These are phyloP conservation scores for Coreoperca whiteheadi DNA, from an alignment of 2,113 vertebrate genomes.

Conservation along the genomic window DNA sequence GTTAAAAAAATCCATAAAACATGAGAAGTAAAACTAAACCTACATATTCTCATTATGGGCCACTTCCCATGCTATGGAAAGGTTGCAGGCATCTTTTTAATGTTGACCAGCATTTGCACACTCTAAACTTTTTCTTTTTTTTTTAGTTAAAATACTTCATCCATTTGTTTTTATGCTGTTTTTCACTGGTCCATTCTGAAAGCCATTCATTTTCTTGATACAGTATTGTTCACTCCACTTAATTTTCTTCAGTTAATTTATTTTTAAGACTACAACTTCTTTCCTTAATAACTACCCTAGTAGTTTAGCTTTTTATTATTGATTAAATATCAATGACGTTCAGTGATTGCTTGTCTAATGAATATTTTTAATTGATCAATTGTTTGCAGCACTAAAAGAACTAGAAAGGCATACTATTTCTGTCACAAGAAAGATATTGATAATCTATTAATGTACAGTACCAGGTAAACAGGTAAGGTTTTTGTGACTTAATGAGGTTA, in stretches of 20 bases:
- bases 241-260: not conserved
- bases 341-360: slow-evolving; percentile 1
- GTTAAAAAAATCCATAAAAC: not conserved
- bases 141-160: not conserved
- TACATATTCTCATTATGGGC: not conserved
- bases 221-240: not conserved
- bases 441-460: not conserved
- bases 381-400: not conserved
- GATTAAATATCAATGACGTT: not conserved
- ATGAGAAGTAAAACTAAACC: not conserved
- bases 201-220: not conserved
- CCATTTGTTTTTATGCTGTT: not conserved
- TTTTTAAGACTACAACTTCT: not conserved
- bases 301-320: slow-evolving; percentile 2
- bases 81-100: slow-evolving; percentile 1
- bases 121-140: not conserved
- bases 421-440: not conserved
- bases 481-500: not conserved
- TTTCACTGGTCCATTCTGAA: not conserved
- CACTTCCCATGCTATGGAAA: slow-evolving; percentile 1
- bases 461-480: no score
- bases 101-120: not conserved
- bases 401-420: no score
- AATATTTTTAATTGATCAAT: slow-evolving; percentile 14
- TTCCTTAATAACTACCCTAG: slow-evolving; percentile 3